Evolutionary conservation across 2,797 vertebrate species (phyloP).

Genomic region (Scomberomorus guttatus): DNA sequence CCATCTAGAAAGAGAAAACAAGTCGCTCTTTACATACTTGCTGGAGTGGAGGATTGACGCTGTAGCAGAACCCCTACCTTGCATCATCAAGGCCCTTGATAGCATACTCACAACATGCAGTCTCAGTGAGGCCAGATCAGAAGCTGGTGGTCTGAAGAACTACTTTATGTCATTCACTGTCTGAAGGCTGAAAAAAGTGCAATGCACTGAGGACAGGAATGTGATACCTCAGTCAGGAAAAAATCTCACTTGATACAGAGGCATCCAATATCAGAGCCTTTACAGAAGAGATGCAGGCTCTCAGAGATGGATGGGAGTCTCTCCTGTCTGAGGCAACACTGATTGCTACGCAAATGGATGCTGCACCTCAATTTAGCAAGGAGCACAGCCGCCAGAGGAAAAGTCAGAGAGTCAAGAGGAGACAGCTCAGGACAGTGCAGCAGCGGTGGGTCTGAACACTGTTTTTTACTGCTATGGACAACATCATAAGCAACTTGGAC

Average conservation of each 20-base stretch:
- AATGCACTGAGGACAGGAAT: conserved; percentile 37
- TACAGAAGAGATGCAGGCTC: conserved; percentile 35
- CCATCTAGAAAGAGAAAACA: too few species aligned
- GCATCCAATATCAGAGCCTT: conserved; percentile 24
- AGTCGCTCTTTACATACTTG: too few species aligned
- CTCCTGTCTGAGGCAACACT: conserved; percentile 31
- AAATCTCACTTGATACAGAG: conserved; percentile 35
- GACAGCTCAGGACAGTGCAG: conserved; percentile 2
- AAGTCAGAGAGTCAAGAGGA: conserved; percentile 17
- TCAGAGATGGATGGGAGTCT: conserved; percentile 37
- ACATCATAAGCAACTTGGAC: neutral
- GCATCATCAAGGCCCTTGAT: neutral
- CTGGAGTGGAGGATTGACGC: too few species aligned
- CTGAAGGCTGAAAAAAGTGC: conserved; percentile 29
- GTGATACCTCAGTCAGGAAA: conserved; percentile 34
- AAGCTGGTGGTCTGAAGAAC: neutral
- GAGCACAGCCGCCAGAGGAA: conserved; percentile 9
- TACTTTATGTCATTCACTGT: conserved; percentile 10
- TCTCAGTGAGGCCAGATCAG: neutral
- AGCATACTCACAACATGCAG: neutral
- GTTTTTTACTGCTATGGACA: conserved; percentile 25
- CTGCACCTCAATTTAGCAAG: conserved; percentile 30
- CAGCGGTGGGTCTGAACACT: neutral
- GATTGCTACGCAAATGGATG: conserved; percentile 23
- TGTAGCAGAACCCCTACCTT: neutral